Evolutionary conservation across 1,140 invertebrate species (phyloP).

Genomic region (Magallana angulata): DNA sequence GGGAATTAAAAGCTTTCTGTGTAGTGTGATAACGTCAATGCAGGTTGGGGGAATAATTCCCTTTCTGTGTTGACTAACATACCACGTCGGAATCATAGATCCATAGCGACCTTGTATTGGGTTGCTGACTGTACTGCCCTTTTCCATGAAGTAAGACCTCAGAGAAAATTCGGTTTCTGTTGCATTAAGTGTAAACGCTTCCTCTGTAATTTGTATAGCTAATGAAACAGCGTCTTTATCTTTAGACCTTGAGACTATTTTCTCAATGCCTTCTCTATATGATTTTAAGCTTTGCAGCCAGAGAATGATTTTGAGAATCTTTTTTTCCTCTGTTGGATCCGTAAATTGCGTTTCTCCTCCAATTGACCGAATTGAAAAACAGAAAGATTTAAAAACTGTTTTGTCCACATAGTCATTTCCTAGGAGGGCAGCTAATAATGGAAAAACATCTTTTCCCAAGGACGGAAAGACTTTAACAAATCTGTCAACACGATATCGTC

Average conservation of each 20-base stretch:
- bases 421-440: conserved; percentile 81
- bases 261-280: conserved; percentile 69
- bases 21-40: conserved; percentile 85
- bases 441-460: conserved; percentile 85
- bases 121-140: too few relatives aligned
- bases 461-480: conserved; percentile 85
- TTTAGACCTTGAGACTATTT: conserved; percentile 40
- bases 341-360: conserved; percentile 78
- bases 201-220: neutral
- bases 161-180: too few relatives aligned
- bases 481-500: conserved; percentile 86
- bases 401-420: conserved; percentile 88
- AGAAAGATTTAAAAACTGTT: conserved; percentile 86
- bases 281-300: conserved; percentile 86
- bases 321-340: conserved; percentile 80
- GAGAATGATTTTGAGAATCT: conserved; percentile 85
- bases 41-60: conserved; percentile 83
- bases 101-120: too few relatives aligned
- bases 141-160: too few relatives aligned
- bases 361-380: conserved; percentile 82
- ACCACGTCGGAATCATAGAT: too few relatives aligned
- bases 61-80: conserved; percentile 3
- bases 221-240: neutral
- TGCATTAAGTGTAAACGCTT: neutral
- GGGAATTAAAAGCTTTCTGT: conserved; percentile 84